Evolutionary conservation across 2,113 vertebrate species (phyloP), one percentile per base, ranked within the genome.

Genomic region (Peromyscus polionotus): DNA sequence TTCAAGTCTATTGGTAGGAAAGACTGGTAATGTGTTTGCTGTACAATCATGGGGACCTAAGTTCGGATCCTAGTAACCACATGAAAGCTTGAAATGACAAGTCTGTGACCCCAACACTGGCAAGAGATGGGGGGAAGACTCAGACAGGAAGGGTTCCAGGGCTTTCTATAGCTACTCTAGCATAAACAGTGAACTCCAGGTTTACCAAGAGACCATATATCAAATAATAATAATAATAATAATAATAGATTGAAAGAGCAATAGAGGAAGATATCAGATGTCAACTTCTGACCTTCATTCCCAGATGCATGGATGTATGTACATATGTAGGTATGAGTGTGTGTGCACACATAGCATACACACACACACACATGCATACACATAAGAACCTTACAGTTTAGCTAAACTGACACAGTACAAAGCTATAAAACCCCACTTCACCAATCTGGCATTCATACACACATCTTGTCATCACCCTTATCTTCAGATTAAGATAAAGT

Each of bases 401-500:
- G 70, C 17, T 72, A 72, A 83, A 48, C 0, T 20, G 61, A 90
- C n/a, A 86, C 6, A 63, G 11, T 65, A 81, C 6, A 70, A 75
- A 91, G 22, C n/a, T 72, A 65, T 24, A 7, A 19, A 68, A 79
- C 9, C 73, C 51, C 31, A 75, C 31, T n/a, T 63, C 65, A 20
- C 48, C 73, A 89, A 33, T 9, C 2, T 67, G 33, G 14, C 45
- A 88, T 51, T 73, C 61, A 73, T 9, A 93, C 0, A 65, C 2
- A 31, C 76, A 68, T 93, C 42, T 36, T 36, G 28, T 42, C 68
- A 80, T 5, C 68, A 85, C 36, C 61, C 11, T 68, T 85, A 57
- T 72, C 42, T 94, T 92, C 61, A 92, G 95, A 72, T 88, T 39
- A 68, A 84, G 39, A 93, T 51, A 96, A 93, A 4, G 42, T 8